Conservation (phyloP, 2,888 invertebrate species). For the Allygus modestus region DNA sequence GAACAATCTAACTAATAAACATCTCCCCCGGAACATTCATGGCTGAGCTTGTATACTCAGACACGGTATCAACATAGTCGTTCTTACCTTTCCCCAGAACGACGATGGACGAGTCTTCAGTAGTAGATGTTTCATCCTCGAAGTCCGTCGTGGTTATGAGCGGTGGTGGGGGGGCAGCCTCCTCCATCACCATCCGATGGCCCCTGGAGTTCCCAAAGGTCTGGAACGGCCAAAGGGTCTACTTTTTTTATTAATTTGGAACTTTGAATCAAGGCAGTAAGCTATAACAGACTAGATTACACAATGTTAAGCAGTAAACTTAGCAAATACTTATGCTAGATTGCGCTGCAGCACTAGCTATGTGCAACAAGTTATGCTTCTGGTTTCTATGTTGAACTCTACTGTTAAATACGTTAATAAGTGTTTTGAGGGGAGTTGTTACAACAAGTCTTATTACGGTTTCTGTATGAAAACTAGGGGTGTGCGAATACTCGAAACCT, state of each 20-base stretch:
- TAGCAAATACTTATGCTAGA: not conserved
- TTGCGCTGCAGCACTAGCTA: not conserved
- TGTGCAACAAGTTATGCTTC: not conserved
- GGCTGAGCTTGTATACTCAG: too few species aligned
- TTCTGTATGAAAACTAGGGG: too few species aligned
- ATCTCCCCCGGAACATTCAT: too few species aligned
- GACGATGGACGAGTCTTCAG: conserved; percentile 69
- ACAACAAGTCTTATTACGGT: too few species aligned
- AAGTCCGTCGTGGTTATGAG: conserved; percentile 54
- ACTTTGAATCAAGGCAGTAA: conserved; percentile 61
- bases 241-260: conserved; percentile 77
- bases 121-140: conserved; percentile 60
- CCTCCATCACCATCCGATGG: conserved; percentile 78
- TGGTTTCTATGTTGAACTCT: not conserved
- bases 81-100: conserved; percentile 74
- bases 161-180: conserved; percentile 65
- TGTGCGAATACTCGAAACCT: too few species aligned
- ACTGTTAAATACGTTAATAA: too few species aligned
- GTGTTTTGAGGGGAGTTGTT: too few species aligned
- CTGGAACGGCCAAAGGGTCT: conserved; percentile 92
- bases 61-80: too few species aligned
- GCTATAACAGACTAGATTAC: conserved; percentile 53
- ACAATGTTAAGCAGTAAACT: conserved; percentile 46
- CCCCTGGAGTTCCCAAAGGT: conserved; percentile 83
- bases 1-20: too few species aligned